A percentile compares a stretch with the other conserved stretches of the same genome.
These are phyloP conservation scores for Nyctalus aviator DNA, from an alignment of 2,797 vertebrate species.

Conservation along the genomic window DNA sequence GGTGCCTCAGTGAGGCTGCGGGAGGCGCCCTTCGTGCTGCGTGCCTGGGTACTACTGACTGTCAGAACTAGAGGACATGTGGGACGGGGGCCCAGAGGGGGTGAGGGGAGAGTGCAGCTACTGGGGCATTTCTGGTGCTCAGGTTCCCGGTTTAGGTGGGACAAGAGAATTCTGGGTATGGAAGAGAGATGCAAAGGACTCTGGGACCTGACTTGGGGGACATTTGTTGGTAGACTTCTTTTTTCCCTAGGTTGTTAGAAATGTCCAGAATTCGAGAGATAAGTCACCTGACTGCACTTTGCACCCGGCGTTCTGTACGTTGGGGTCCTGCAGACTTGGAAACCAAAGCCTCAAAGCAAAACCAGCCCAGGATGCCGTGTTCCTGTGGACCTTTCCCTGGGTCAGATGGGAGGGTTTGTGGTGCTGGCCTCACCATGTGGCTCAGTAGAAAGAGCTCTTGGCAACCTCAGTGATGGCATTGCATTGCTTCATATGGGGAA, in stretches of 20 bases:
- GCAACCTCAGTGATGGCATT: not conserved
- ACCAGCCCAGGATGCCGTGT: not conserved
- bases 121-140: not conserved
- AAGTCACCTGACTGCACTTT: not conserved
- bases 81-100: accelerated
- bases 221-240: not conserved
- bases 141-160: not conserved
- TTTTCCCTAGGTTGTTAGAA: not conserved
- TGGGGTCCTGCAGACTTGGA: not conserved
- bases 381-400: not conserved
- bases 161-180: not conserved
- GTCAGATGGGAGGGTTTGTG: not conserved
- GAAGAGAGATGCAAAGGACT: not conserved
- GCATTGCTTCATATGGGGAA: not conserved
- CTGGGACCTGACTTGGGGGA: not conserved
- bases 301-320: not conserved
- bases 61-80: not conserved
- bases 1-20: not conserved
- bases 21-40: accelerated
- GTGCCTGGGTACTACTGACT: not conserved
- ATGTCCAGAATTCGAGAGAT: not conserved
- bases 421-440: not conserved
- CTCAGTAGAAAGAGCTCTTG: not conserved
- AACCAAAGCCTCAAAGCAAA: not conserved
- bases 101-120: accelerated